These are phyloP conservation scores for Lasioglossum marginatum DNA, from an alignment of 2,888 invertebrate genomes.

Conservation along the genomic window DNA sequence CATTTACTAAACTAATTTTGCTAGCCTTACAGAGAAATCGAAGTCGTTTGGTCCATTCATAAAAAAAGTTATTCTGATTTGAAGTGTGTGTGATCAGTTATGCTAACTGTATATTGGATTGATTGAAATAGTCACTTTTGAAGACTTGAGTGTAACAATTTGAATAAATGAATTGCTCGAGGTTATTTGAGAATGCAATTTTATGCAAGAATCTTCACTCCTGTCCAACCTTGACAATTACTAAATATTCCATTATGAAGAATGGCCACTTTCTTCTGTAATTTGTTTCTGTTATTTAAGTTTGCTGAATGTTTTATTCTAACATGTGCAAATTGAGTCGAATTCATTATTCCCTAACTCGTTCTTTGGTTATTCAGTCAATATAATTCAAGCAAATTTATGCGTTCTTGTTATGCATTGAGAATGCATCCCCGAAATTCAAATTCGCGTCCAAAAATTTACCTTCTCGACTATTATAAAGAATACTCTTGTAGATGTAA, in stretches of 20 bases:
- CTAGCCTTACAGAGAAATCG: too few species aligned
- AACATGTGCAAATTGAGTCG: constrained; percentile 30
- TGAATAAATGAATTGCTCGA: not conserved
- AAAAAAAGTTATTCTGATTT: too few species aligned
- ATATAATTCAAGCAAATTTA: constrained; percentile 33
- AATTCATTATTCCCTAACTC: constrained; percentile 33
- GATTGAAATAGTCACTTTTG: not conserved
- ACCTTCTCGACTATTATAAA: not conserved
- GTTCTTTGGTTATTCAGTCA: constrained; percentile 36
- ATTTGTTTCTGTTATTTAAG: not conserved
- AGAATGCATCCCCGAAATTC: constrained; percentile 24
- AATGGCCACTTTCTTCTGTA: constrained; percentile 1
- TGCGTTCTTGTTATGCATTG: constrained; percentile 22
- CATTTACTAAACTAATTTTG: too few species aligned
- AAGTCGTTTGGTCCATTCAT: too few species aligned
- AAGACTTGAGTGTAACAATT: not conserved
- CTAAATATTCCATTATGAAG: not conserved
- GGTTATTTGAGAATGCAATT: not conserved
- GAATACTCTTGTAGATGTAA: not conserved
- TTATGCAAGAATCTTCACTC: not conserved
- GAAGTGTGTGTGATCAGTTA: too few species aligned
- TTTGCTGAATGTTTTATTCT: constrained; percentile 17
- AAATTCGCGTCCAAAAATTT: constrained; percentile 25
- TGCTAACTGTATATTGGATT: too few species aligned
- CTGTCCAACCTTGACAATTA: not conserved